Conservation (phyloP, 2,888 invertebrate genomes). For the Rhyacophila evoluta region DNA sequence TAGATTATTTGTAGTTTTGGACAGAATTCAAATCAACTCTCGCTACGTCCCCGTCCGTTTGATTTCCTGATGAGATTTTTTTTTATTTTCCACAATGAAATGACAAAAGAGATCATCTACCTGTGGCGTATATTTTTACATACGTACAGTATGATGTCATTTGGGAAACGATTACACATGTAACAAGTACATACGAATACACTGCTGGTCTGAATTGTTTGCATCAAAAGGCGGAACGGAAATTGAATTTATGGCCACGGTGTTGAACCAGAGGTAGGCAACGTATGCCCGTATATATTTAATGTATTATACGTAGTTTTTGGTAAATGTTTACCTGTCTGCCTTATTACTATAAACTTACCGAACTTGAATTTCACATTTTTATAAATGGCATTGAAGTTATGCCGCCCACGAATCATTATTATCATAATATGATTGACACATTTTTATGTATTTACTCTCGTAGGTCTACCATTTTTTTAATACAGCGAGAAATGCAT, state of each 20-base stretch:
- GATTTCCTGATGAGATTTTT: neutral
- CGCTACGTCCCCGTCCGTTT: neutral
- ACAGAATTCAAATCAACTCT: neutral
- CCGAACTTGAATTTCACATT: no score
- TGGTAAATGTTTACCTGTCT: no score
- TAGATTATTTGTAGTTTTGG: neutral
- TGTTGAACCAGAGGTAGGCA: neutral
- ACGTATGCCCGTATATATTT: no score
- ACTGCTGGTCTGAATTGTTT: slow-evolving; percentile 27
- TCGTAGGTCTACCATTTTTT: no score
- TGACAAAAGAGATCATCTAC: slow-evolving; percentile 1
- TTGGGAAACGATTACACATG: slow-evolving; percentile 30
- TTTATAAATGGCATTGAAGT: no score
- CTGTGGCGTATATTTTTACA: slow-evolving; percentile 8
- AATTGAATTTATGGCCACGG: slow-evolving; percentile 35
- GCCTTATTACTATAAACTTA: no score
- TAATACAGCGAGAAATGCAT: no score
- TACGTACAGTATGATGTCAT: slow-evolving; percentile 20
- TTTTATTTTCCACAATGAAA: neutral
- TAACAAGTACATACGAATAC: neutral
- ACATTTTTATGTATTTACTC: no score
- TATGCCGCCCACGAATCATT: no score
- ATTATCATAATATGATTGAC: no score
- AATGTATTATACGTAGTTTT: no score
- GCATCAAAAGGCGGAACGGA: slow-evolving; percentile 41